Evolutionary conservation across 2,797 vertebrate genomes (phyloP).

Genomic region (Rhinophrynus dorsalis): DNA sequence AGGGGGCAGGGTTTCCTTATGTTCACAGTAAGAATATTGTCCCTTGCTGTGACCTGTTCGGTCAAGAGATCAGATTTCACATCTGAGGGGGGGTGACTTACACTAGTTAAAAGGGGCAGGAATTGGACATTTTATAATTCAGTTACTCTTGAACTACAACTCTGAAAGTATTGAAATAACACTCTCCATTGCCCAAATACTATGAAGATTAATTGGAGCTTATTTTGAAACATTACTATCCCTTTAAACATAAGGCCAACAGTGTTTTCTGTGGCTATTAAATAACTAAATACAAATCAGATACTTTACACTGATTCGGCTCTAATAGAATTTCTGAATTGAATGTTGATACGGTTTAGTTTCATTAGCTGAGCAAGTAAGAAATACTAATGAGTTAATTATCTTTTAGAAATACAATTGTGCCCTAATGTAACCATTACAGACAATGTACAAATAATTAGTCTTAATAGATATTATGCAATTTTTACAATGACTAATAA

Average conservation of each 20-base stretch:
- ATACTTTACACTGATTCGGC: slow-evolving; percentile 8
- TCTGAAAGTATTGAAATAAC: too few relatives aligned
- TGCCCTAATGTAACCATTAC: slow-evolving; percentile 44
- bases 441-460: slow-evolving; percentile 47
- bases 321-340: slow-evolving; percentile 33
- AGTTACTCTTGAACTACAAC: too few relatives aligned
- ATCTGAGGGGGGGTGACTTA: too few relatives aligned
- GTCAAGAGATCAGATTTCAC: too few relatives aligned
- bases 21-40: too few relatives aligned
- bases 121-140: too few relatives aligned
- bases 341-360: slow-evolving; percentile 37
- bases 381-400: slow-evolving; percentile 50
- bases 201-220: too few relatives aligned
- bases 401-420: slow-evolving; percentile 41
- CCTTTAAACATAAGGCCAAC: neutral
- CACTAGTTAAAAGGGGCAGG: too few relatives aligned
- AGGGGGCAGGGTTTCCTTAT: too few relatives aligned
- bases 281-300: slow-evolving; percentile 15
- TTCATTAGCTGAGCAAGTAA: slow-evolving; percentile 43
- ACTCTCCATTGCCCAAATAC: too few relatives aligned
- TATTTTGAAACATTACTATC: too few relatives aligned
- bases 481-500: slow-evolving; percentile 50
- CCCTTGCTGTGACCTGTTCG: too few relatives aligned
- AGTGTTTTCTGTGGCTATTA: slow-evolving; percentile 5
- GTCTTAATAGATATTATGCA: slow-evolving; percentile 50